Conservation (phyloP, 2,888 invertebrate genomes). For the Hetaerina titia region DNA sequence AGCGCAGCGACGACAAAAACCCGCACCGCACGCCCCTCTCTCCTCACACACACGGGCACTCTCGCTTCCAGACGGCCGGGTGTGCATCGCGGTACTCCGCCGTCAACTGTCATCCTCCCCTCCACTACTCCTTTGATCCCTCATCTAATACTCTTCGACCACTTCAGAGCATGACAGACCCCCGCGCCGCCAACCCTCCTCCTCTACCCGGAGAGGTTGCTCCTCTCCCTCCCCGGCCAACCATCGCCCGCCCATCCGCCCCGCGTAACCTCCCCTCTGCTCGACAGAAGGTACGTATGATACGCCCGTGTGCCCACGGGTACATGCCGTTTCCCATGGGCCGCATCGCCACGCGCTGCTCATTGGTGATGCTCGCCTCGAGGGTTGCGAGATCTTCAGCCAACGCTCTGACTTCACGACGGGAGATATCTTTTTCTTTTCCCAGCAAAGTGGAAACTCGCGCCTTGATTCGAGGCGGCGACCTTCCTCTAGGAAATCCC, state of each 20-base stretch:
- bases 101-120: slow-evolving; percentile 25
- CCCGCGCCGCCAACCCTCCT: slow-evolving; percentile 39
- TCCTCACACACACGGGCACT: not conserved
- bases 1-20: not conserved
- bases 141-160: slow-evolving; percentile 44
- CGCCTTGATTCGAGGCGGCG: too few relatives aligned
- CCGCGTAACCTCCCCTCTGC: not conserved
- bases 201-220: not conserved
- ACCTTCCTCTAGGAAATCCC: too few relatives aligned
- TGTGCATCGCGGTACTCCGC: slow-evolving; percentile 23
- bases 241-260: not conserved
- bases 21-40: not conserved
- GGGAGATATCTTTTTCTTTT: too few relatives aligned
- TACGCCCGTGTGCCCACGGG: too few relatives aligned
- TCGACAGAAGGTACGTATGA: not conserved
- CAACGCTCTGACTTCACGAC: too few relatives aligned
- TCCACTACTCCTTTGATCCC: not conserved
- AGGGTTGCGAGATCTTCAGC: not conserved
- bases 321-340: too few relatives aligned
- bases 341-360: too few relatives aligned
- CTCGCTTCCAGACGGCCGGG: not conserved
- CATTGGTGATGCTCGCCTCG: too few relatives aligned
- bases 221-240: not conserved
- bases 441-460: too few relatives aligned
- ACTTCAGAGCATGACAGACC: slow-evolving; percentile 11